Conservation (phyloP, 2,113 vertebrate species). For the Oreochromis aureus region DNA sequence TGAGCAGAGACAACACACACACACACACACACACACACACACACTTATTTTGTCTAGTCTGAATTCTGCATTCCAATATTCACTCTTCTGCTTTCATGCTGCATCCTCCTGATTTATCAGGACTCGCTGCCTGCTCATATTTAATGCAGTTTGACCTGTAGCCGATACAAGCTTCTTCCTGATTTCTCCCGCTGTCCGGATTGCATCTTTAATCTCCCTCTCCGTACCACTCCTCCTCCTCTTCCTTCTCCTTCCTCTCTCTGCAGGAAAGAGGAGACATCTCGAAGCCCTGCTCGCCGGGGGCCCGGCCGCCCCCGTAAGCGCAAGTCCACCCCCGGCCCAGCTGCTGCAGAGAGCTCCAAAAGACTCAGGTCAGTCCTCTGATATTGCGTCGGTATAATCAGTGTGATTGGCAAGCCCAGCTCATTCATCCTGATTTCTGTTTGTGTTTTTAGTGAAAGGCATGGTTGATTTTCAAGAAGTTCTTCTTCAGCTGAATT, state of each 20-base stretch:
- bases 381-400: conserved; percentile 50
- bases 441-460: conserved; percentile 69
- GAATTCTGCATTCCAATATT: conserved; percentile 41
- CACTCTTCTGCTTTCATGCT: conserved; percentile 22
- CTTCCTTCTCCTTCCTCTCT: neutral
- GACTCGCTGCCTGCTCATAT: conserved; percentile 27
- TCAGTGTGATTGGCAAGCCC: conserved; percentile 67
- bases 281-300: conserved; percentile 85
- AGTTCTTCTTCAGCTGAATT: conserved; percentile 64
- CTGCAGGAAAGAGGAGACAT: conserved; percentile 87
- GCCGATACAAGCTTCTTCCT: conserved; percentile 30
- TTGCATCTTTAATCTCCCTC: conserved; percentile 37
- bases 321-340: conserved; percentile 75
- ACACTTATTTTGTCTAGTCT: conserved; percentile 10
- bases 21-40: neutral
- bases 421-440: conserved; percentile 65
- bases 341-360: conserved; percentile 65
- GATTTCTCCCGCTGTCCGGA: conserved; percentile 24
- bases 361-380: conserved; percentile 85
- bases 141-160: conserved; percentile 56
- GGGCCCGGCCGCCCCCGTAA: conserved; percentile 93
- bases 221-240: neutral
- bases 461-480: conserved; percentile 67
- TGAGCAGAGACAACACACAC: conserved; percentile 57
- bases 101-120: conserved; percentile 41